Conservation (phyloP, 2,113 vertebrate species). For the Nothobranchius kuhntae region DNA sequence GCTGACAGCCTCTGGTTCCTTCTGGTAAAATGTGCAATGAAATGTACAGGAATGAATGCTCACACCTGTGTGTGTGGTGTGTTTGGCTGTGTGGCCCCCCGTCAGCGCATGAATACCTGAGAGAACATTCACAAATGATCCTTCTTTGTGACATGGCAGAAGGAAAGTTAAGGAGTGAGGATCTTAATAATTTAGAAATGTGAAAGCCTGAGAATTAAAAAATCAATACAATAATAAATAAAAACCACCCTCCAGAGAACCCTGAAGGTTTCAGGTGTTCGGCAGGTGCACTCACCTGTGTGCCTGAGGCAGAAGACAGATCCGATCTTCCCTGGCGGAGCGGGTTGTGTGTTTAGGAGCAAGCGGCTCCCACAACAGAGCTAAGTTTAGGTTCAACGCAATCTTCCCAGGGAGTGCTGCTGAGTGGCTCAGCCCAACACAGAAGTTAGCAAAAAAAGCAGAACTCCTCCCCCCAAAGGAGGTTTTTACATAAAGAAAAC, state of each 20-base stretch:
- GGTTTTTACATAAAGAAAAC: slow-evolving; percentile 11
- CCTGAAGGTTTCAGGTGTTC: too few relatives aligned
- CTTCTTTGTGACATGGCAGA: slow-evolving; percentile 9
- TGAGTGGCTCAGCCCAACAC: slow-evolving; percentile 41
- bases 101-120: background rate
- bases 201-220: background rate
- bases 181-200: background rate
- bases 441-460: slow-evolving; percentile 1
- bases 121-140: slow-evolving; percentile 29
- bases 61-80: slow-evolving; percentile 29
- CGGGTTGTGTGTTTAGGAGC: background rate
- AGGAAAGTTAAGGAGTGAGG: background rate
- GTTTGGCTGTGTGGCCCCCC: fast-evolving
- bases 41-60: background rate
- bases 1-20: background rate
- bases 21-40: background rate
- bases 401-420: slow-evolving; percentile 43
- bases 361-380: slow-evolving; percentile 33
- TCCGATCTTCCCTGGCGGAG: slow-evolving; percentile 12
- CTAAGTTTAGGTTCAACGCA: slow-evolving; percentile 31
- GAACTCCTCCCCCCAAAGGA: slow-evolving; percentile 52
- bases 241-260: too few relatives aligned
- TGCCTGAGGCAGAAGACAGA: slow-evolving; percentile 9
- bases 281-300: slow-evolving; percentile 48
- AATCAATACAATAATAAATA: too few relatives aligned